phyloP scores from a whole-genome alignment of 2,797 vertebrate genomes.

The Girardinus metallicus region DNA sequence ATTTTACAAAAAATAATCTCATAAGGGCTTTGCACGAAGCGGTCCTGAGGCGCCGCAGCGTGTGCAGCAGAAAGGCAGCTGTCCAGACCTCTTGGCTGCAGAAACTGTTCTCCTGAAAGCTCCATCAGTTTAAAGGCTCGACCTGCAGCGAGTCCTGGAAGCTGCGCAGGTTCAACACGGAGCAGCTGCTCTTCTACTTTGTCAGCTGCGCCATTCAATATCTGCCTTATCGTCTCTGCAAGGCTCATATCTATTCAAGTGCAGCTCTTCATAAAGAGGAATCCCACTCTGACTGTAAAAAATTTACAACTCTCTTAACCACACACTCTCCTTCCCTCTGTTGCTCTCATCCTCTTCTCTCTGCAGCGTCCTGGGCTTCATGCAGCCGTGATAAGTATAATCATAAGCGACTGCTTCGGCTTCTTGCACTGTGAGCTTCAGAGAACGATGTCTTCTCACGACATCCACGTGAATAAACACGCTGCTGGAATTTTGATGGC shows the following conservation, averaged over 20 bases:
- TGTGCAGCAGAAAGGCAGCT: conserved; percentile 36
- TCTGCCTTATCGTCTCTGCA: conserved; percentile 59
- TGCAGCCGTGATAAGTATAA: conserved; percentile 67
- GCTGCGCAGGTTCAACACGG: conserved; percentile 30
- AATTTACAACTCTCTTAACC: conserved; percentile 64
- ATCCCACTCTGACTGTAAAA: conserved; percentile 59
- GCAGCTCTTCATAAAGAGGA: conserved; percentile 44
- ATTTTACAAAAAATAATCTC: conserved; percentile 56
- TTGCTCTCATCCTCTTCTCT: conserved; percentile 41
- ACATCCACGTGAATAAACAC: conserved; percentile 43
- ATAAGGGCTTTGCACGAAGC: conserved; percentile 62
- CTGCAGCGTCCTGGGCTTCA: conserved; percentile 52
- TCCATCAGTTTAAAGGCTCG: conserved; percentile 33
- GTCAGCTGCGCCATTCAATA: conserved; percentile 46
- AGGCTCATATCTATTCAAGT: conserved; percentile 54
- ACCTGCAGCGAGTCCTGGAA: conserved; percentile 35
- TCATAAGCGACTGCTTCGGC: conserved; percentile 72
- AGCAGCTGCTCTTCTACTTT: conserved; percentile 43
- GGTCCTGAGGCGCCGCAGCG: conserved; percentile 45
- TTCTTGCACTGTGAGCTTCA: conserved; percentile 56
- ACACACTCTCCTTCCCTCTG: conserved; percentile 17
- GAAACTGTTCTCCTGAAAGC: conserved; percentile 50
- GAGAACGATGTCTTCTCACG: conserved; percentile 59
- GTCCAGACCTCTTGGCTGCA: conserved; percentile 44
- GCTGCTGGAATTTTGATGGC: conserved; percentile 47